Evolutionary conservation across 1,140 invertebrate genomes (phyloP), one percentile per base, ranked within the genome.

Genomic region (Pogonomyrmex barbatus): DNA sequence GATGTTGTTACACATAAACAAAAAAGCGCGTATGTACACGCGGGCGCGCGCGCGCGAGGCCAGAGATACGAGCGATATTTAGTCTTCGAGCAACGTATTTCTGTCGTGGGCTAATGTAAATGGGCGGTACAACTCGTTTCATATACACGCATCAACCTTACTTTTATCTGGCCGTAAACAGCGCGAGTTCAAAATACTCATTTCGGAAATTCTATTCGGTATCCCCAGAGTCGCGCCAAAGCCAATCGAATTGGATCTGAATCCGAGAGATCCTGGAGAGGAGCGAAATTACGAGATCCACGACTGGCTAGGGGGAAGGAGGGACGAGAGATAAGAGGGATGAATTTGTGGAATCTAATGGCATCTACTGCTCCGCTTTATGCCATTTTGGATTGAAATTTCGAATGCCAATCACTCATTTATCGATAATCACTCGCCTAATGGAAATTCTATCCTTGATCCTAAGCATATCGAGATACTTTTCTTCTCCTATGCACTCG

Each of bases 1-100:
- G 86, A 85, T 88, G 78, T 87, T 81, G 87, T 88, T 77, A 89
- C 73, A 36, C 52, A 62, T 88, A 90, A 90, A 90, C 60, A 62
- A 56, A 77, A 56, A 83, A 62, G n/a, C 24, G 8, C 12, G n/a
- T 33, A 45, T 36, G 52, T 39, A n/a, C 85, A 86, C 14, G 54
- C 36, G 60, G 42, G 24, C 24, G 24, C 24, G 24, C 24, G 24
- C 24, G 24, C 24, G 24, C 24, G 24, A 24, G 24, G n/a, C 36
- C 60, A 39, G 39, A 86, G 78, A 81, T 70, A 68, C 45, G 77
- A n/a, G 36, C 47, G 47, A 68, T 67, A 65, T 78, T 78, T 78
- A 67, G 33, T 54, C n/a, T 36, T 42, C 63, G 63, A 17, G 50
- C 42, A 54, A 33, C 47, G 8, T 56, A 70, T 68, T 75, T 50